A percentile compares a stretch with the other conserved stretches of the same genome.
These are phyloP conservation scores for Achroia grisella DNA, from an alignment of 1,140 invertebrate species.

Conservation along the genomic window DNA sequence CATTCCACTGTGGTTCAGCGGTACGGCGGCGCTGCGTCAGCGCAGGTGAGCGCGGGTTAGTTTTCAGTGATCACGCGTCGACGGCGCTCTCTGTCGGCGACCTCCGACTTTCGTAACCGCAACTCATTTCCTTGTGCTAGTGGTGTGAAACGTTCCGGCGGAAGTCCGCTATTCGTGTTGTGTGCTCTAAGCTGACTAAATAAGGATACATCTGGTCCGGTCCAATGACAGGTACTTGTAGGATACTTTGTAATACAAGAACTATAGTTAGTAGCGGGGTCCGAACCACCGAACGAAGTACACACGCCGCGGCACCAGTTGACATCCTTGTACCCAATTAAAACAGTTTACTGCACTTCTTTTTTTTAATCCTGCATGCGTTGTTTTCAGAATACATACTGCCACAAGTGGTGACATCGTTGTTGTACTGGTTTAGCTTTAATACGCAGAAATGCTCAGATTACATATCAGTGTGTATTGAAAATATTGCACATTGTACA, in stretches of 20 bases:
- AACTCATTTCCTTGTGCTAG: constrained; percentile 50
- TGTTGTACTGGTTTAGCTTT: no score
- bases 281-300: no score
- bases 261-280: not conserved
- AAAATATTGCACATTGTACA: no score
- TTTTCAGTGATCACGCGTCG: constrained; percentile 60
- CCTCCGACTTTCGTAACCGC: constrained; percentile 40
- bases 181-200: constrained; percentile 12
- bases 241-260: constrained; percentile 9
- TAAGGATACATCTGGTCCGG: constrained; percentile 4
- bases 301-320: constrained; percentile 20
- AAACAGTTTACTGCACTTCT: constrained; percentile 49
- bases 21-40: constrained; percentile 26
- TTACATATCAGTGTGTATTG: no score
- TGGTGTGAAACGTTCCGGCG: constrained; percentile 42
- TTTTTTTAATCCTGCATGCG: constrained; percentile 48
- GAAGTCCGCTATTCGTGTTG: constrained; percentile 18
- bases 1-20: constrained; percentile 38
- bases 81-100: constrained; percentile 52
- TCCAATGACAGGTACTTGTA: constrained; percentile 21
- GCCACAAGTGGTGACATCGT: no score
- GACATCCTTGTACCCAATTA: constrained; percentile 66
- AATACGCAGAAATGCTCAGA: no score
- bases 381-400: no score
- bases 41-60: constrained; percentile 42